Base-by-base conservation (phyloP, 2,797 vertebrate genomes). In the Neosalanx taihuensis region DNA sequence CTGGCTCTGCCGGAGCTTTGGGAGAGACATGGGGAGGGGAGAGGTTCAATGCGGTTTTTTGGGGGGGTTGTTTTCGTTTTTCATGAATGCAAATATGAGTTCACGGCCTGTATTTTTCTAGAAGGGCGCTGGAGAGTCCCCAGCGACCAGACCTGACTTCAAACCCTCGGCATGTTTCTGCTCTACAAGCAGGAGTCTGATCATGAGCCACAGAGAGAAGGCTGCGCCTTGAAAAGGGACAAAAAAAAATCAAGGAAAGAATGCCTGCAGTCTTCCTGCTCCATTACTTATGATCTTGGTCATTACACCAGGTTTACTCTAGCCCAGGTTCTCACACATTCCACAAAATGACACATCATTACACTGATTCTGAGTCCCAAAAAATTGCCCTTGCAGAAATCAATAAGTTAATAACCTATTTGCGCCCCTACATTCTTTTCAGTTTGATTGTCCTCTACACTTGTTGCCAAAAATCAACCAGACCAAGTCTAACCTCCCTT, bases 391-490 rank as follows among this genome's bases (percentile, higher is more conserved):
- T 13, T 56, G 31, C 61, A 37, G 2, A 18, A 71, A 64, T 64
- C 60, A 15, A 51, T 56, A 33, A 49, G 30, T 17, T 9, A 67
- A 64, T 64, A 64, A 75, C 71, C 69, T 74, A 66, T 75, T 73
- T 73, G 61, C 20, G 57, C 78, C 76, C 76, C 74, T 74, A 76
- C 71, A 17, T 56, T 35, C 15, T 23, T 31, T 23, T 31, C n/a
- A 31, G 71, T 74, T 72, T 82, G 63, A 81, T 74, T 77, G 70
- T 74, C 18, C 67, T 79, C 49, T 56, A 7, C 61, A 72, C 77
- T 83, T 75, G 76, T 85, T 87, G 83, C 77, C 79, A 83, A 68
- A 80, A 80, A 78, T 46, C 83, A 82, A 82, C 69, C 79, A 68
- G 79, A 79, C 69, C 77, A 18, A 64, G 20, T 79, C 77, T 72